phyloP scores from a whole-genome alignment of 1,140 invertebrate species.

The Lepidurus packardi region DNA sequence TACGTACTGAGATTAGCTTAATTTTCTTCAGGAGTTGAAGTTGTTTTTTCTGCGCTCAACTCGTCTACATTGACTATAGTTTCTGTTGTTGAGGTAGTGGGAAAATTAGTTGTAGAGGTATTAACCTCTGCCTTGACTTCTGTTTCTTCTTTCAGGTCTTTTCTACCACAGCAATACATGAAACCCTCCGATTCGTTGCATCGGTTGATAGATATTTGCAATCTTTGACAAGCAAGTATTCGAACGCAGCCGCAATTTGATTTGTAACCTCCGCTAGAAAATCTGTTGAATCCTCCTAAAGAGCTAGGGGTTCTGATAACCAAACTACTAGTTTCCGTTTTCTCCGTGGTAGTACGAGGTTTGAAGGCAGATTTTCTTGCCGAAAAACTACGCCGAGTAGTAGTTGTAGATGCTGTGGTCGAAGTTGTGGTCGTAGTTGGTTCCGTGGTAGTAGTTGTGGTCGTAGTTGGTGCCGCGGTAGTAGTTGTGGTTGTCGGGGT shows the following conservation, averaged over 20 bases:
- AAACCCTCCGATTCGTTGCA: neutral
- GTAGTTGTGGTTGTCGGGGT: neutral
- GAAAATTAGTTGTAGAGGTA: neutral
- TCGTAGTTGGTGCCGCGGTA: neutral
- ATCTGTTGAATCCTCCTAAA: neutral
- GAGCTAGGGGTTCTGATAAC: neutral
- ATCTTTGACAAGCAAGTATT: neutral
- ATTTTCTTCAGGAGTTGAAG: neutral
- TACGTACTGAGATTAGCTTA: neutral
- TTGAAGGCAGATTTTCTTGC: neutral
- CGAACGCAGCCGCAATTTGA: slow-evolving; percentile 1
- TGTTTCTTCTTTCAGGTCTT: neutral
- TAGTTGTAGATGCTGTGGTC: neutral
- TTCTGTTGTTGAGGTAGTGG: neutral
- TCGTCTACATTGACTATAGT: neutral
- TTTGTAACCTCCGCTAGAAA: neutral
- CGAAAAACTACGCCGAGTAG: neutral
- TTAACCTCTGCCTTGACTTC: neutral
- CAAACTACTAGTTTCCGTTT: neutral
- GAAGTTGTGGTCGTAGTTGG: neutral
- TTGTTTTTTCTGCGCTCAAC: neutral
- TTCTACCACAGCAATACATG: neutral
- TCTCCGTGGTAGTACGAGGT: slow-evolving; percentile 7
- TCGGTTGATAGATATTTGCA: slow-evolving; percentile 3
- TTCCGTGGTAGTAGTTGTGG: neutral